Base-by-base conservation (phyloP, 2,797 vertebrate species). In the Heterohyrax brucei region DNA sequence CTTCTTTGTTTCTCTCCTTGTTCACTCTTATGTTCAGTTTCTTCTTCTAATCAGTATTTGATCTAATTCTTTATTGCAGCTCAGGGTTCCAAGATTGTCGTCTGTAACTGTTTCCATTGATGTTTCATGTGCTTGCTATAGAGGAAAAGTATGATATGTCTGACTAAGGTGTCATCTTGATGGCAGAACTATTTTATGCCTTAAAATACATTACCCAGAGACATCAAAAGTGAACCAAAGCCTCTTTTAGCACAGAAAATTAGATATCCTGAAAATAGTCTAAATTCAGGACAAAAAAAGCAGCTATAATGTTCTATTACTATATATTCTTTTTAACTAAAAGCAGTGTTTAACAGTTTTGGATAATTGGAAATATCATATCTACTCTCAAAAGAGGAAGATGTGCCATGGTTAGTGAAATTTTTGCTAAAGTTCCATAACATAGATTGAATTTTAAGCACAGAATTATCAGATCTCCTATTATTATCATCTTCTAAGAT, bases 361-460 rank as follows among this genome's bases (percentile, higher is more conserved):
- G 22, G 13, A 62, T 93, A 75, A 21, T 30, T 91, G 64, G 14
- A 84, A 91, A 91, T 62, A 68, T 39, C 39, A 89, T 78, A 90
- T 2, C 16, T 24, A 24, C 10, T 85, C 39, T 95, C 44, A 75
- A 83, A 89, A 44, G 33, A 76, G 16, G 21, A 91, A 87, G 18
- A 72, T 62, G 46, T 22, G 10, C 68, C 46, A 72, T 12, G 22
- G 21, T 5, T 39, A 16, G 46, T 18, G 48, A 77, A 22, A 85
- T 3, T 68, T 93, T 66, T 62, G 39, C 84, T 50, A 77, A 62
- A 66, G 1, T 89, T 81, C 46, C n/a, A 64, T 76, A 50, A 88
- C 12, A 53, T 50, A 75, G 21, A 24, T 19, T 28, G 10, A 89
- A 24, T 61, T 89, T 88, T 83, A 56, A 18, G 30, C 0, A 22